A percentile compares a stretch with the other conserved stretches of the same genome.
Conservation (phyloP, 2,797 vertebrate genomes). For the Forpus xanthops region DNA sequence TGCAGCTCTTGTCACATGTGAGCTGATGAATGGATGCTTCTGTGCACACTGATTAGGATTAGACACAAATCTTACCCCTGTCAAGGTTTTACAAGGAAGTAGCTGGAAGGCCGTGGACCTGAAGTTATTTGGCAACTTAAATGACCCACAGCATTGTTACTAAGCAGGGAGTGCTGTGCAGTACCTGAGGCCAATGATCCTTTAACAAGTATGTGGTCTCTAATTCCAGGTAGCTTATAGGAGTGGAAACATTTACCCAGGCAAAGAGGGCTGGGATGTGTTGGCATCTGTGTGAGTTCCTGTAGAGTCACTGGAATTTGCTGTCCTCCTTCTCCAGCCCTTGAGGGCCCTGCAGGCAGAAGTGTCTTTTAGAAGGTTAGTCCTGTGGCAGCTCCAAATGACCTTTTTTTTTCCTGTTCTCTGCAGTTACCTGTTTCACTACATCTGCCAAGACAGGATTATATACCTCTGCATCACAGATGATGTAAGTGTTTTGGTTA, state of each 20-base stretch:
- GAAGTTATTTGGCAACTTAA: background rate
- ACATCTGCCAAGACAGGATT: slow-evolving; percentile 98
- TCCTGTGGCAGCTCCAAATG: background rate
- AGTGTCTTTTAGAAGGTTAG: background rate
- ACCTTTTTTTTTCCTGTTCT: background rate
- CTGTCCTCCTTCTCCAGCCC: background rate
- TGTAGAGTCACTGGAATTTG: background rate
- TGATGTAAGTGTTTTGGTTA: slow-evolving; percentile 86
- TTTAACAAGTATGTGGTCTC: fast-evolving
- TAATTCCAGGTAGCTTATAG: background rate
- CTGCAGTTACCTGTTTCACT: slow-evolving; percentile 95
- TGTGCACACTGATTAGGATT: too few species aligned
- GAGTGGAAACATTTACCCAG: background rate
- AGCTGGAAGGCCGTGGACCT: background rate
- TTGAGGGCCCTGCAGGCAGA: background rate
- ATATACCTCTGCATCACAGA: slow-evolving; percentile 98
- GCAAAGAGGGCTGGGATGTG: fast-evolving
- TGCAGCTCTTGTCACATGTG: background rate
- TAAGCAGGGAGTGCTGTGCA: background rate
- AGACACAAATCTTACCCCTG: too few species aligned
- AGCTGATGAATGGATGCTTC: background rate
- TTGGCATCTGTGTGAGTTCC: background rate
- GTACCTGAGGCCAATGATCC: background rate
- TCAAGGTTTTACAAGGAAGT: background rate
- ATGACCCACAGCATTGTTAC: background rate